Percentiles rank a stretch among this genome's conserved stretches.
phyloP scores from a whole-genome alignment of 2,888 invertebrate genomes.

The Cistogaster globosa region DNA sequence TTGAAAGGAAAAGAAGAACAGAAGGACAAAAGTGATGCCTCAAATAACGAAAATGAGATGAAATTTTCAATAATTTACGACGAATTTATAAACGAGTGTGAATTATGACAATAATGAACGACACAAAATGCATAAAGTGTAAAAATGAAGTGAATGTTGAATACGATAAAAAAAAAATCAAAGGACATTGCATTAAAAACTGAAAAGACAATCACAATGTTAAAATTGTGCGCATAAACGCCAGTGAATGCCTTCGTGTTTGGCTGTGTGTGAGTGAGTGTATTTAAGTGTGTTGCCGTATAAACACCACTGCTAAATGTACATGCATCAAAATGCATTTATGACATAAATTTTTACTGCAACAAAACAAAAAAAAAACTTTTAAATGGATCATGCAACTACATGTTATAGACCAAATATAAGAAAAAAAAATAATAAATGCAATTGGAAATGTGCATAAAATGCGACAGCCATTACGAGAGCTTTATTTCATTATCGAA shows the following conservation, averaged over 20 bases:
- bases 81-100: conserved; percentile 68
- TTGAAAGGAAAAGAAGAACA: conserved; percentile 36
- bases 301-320: conserved; percentile 23
- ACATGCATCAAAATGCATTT: conserved; percentile 73
- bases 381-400: conserved; percentile 53
- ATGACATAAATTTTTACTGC: conserved; percentile 68
- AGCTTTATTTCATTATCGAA: conserved; percentile 78
- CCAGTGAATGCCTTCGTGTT: conserved; percentile 7
- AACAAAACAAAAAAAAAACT: conserved; percentile 6
- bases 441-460: conserved; percentile 63
- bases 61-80: conserved; percentile 71
- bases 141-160: conserved; percentile 69
- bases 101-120: conserved; percentile 72
- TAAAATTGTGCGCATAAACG: conserved; percentile 65
- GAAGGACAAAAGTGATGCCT: conserved; percentile 56
- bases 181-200: conserved; percentile 47
- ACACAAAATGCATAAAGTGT: conserved; percentile 69
- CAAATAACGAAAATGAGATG: conserved; percentile 70
- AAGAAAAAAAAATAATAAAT: conserved; percentile 59
- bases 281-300: conserved; percentile 7
- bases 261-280: conserved; percentile 11
- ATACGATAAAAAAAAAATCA: conserved; percentile 21
- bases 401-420: conserved; percentile 15
- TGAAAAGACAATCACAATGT: conserved; percentile 50
- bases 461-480: conserved; percentile 62